Evolutionary conservation across 1,140 invertebrate species (phyloP).

Genomic region (Drosophila albomicans): DNA sequence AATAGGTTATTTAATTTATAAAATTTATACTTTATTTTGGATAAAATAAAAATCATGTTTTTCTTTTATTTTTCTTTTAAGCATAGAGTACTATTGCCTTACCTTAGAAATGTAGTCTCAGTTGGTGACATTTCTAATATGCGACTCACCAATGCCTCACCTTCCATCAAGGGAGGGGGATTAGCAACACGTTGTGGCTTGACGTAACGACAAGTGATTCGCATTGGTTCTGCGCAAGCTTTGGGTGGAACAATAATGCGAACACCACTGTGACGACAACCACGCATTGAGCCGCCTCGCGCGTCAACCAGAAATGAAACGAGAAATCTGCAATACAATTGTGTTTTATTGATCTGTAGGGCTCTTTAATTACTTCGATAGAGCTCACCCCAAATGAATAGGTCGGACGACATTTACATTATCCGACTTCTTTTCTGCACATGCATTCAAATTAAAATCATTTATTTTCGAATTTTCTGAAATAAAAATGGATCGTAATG

Average conservation of each 20-base stretch:
- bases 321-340: constrained; percentile 92
- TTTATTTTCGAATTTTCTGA: constrained; percentile 24
- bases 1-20: no score
- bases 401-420: constrained; percentile 90
- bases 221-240: constrained; percentile 97
- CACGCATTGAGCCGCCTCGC: constrained; percentile 98
- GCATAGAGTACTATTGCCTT: background rate
- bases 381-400: constrained; percentile 90
- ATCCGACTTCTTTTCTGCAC: constrained; percentile 84
- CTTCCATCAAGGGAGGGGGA: constrained; percentile 98
- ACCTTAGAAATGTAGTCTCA: constrained; percentile 97
- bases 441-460: constrained; percentile 3
- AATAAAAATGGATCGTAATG: background rate
- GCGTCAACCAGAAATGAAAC: constrained; percentile 99
- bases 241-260: constrained; percentile 98
- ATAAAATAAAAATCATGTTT: no score
- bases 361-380: background rate
- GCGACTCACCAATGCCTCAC: constrained; percentile 97
- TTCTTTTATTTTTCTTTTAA: no score
- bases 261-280: constrained; percentile 98
- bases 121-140: constrained; percentile 98
- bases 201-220: constrained; percentile 93
- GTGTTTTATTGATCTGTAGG: background rate
- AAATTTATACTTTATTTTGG: no score
- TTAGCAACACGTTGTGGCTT: constrained; percentile 97